A percentile compares a stretch with the other conserved stretches of the same genome.
These are phyloP conservation scores for Myotis daubentonii DNA, from an alignment of 2,797 vertebrate species.

Conservation along the genomic window DNA sequence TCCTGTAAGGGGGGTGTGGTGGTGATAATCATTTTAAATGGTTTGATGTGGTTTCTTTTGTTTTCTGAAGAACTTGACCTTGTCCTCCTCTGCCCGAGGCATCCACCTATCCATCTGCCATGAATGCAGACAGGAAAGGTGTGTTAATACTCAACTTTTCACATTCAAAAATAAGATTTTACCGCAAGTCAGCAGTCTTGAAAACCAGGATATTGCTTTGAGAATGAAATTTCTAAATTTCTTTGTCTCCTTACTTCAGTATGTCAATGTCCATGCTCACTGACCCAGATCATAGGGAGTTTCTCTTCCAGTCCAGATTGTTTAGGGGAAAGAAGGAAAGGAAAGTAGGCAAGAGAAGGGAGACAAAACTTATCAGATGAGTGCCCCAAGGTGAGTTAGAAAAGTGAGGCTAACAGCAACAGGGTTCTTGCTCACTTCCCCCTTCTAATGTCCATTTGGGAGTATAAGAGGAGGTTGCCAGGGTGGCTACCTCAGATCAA, in stretches of 20 bases:
- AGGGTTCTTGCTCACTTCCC: too few species aligned
- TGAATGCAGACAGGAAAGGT: not conserved
- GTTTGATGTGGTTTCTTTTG: not conserved
- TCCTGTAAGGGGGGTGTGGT: not conserved
- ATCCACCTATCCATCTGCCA: not conserved
- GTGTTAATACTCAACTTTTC: not conserved
- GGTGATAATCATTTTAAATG: not conserved
- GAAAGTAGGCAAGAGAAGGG: not conserved
- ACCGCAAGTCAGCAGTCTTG: not conserved
- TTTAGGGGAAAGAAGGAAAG: not conserved
- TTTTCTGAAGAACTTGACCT: not conserved
- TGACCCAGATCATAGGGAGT: not conserved
- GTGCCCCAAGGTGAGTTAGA: not conserved
- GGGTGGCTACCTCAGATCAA: too few species aligned
- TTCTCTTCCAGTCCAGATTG: not conserved
- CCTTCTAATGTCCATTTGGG: not conserved
- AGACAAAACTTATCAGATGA: not conserved
- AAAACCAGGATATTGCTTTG: not conserved
- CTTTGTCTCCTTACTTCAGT: not conserved
- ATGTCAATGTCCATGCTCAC: not conserved
- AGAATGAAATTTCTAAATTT: not conserved
- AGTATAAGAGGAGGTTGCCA: too few species aligned
- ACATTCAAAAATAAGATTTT: not conserved
- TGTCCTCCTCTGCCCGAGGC: not conserved
- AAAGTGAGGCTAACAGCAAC: not conserved